These are phyloP conservation scores for Chaenogobius annularis DNA, from an alignment of 2,113 vertebrate genomes.

Conservation along the genomic window DNA sequence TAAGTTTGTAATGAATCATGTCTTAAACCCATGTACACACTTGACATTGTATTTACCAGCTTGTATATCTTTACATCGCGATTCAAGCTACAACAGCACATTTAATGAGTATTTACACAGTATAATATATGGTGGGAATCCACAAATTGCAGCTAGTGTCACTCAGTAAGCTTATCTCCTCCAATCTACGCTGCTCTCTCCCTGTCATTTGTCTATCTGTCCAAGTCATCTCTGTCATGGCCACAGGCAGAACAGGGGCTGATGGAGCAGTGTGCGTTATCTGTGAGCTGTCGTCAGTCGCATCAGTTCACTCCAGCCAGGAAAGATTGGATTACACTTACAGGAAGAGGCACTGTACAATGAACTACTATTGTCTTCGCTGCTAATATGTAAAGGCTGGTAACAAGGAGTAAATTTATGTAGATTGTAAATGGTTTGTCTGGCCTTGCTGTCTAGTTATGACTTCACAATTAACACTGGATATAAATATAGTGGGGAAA, in stretches of 20 bases:
- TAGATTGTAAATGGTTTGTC: background rate
- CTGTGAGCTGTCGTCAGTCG: slow-evolving; percentile 50
- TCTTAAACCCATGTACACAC: background rate
- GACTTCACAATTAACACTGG: too few species aligned
- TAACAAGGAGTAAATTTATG: background rate
- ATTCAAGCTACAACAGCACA: background rate
- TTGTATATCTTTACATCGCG: background rate
- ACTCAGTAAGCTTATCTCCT: slow-evolving; percentile 39
- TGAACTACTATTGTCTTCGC: background rate
- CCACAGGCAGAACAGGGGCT: slow-evolving; percentile 11
- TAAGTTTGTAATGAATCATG: background rate
- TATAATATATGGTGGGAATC: background rate
- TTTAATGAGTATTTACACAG: background rate
- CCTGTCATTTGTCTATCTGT: slow-evolving; percentile 51
- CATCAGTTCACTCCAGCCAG: slow-evolving; percentile 33
- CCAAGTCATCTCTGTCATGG: slow-evolving; percentile 46
- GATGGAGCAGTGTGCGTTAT: slow-evolving; percentile 37
- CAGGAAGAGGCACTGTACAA: slow-evolving; percentile 8
- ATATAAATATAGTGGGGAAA: too few species aligned
- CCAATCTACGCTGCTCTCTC: slow-evolving; percentile 26
- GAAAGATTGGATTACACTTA: slow-evolving; percentile 31
- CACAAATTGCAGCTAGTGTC: slow-evolving; percentile 23
- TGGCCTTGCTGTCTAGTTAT: too few species aligned
- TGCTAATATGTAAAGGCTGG: background rate
- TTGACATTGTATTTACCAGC: background rate